Evolutionary conservation across 2,113 vertebrate genomes (phyloP), one percentile per base, ranked within the genome.

Genomic region (Dendropsophus ebraccatus): DNA sequence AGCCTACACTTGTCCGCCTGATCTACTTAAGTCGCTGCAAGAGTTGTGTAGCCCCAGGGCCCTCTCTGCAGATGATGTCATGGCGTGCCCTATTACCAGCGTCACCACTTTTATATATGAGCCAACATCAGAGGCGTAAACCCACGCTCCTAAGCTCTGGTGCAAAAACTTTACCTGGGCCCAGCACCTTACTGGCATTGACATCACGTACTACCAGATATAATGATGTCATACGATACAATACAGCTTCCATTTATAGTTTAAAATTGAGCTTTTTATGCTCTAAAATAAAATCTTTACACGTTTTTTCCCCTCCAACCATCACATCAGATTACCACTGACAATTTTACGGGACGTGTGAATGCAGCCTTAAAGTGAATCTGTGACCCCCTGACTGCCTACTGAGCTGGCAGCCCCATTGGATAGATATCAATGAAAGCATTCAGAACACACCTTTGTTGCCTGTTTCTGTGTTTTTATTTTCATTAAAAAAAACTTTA

Each of bases 51-150:
- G 41, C 62, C 54, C 49, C 28, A 8, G 45, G 74, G 45, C 41
- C 6, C 19, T 0, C 65, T 17, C 19, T 49, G 9, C 21, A 16
- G 30, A 79, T 85, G 84, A 85, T 56, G 84, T 85, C 60, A 85
- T 85, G 19, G 69, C 60, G 78, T 56, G n/a, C 78, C 7, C 37
- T 25, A 16, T 23, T 65, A 77, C 49, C 49, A 30, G 74, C 47
- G 28, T 76, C 73, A 50, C 45, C 73, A 8, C 73, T 30, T 74
- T 52, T 1, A 50, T 52, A 52, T 30, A 52, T n/a, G n/a, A 76
- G 73, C 73, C 73, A 76, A 54, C 74, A 76, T 77, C 25, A 54
- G 28, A 70, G 67, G 67, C 17, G 65, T 35, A 65, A 41, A 9
- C 56, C 25, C 1, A 60, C n/a, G 56, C 2, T 60, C n/a, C n/a